Evolutionary conservation across 2,888 invertebrate genomes (phyloP), one percentile per base, ranked within the genome.

Genomic region (Hoplodrina blanda): DNA sequence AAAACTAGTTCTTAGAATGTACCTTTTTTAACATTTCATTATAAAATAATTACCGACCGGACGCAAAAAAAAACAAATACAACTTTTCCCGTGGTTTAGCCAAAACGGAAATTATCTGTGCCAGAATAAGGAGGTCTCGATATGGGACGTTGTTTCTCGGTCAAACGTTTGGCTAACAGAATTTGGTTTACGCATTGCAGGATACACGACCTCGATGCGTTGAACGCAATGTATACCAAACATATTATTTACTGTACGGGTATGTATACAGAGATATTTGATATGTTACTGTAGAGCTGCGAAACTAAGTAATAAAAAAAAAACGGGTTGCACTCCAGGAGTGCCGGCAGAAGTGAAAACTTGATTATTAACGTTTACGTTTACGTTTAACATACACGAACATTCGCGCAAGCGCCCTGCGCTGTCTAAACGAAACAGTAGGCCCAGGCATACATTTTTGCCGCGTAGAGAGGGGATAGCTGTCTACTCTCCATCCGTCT

Each of bases 171-270:
- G 73, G 75, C 81, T 11, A 60, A 59, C 49, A 25, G 13, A 70
- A 52, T 52, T 69, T 70, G 50, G 73, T 53, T 52, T 76, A 82
- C 84, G 83, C 83, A 83, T 77, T 84, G 84, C 84, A 84, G 84
- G 69, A 74, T 69, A 37, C 63, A 10, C 69, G 82, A 69, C 84
- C 76, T 49, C 66, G 33, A 68, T 75, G 78, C 73, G 75, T 71
- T 69, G 55, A 20, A 66, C 25, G 46, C 70, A 62, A n/a, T 57
- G 46, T 62, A 41, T 33, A 75, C 11, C 49, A 59, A 25, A 73
- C 11, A 62, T 19, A 53, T 19, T 54, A 33, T 33, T 10, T 13
- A 17, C 19, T n/a, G 6, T n/a, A 13, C 10, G 41, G 2, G 41
- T 41, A 37, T 13, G 0, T 54, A 5, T 10, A 37, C 37, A n/a